Base-by-base conservation (phyloP, 2,797 vertebrate genomes). In the Rhinophrynus dorsalis region DNA sequence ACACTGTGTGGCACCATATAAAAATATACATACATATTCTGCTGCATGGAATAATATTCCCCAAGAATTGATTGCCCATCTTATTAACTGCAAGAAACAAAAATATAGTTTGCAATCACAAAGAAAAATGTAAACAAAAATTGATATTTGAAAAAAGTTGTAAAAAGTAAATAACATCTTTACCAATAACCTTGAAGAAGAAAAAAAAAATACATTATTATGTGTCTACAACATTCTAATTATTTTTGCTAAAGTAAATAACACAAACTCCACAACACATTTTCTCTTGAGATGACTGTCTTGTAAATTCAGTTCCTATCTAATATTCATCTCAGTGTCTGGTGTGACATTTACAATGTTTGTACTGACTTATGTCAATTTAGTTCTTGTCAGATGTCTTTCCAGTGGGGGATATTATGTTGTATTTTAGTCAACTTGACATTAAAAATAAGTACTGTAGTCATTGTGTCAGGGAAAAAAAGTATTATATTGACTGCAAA, bases 331-430 rank as follows among this genome's bases (percentile, higher is more conserved):
- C 32, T 63, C 27, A 10, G 29, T 55, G 58, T 62, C 48, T 45
- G n/a, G 11, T 37, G 48, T 63, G 67, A 71, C 68, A 71, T 71
- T 71, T 64, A 64, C 59, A 63, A 57, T 56, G 59, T 48, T 55
- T 71, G 40, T 56, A 50, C 32, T 64, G 59, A 71, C 59, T 63
- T 63, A 71, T 71, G 68, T 71, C 68, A 71, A 57, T 71, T 71
- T 38, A 35, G 30, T 57, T 56, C 51, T 44, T 38, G 68, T 64
- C 68, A 71, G 57, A 45, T 56, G 59, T 45, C 50, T 63, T 71
- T 54, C 27, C 42, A 23, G 26, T 48, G 32, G 59, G 50, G 60
- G 23, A 64, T 38, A 50, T 47, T 48, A 15, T 32, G 51, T 38
- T 56, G 68, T 64, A 71, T 57, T 71, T 71, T 35, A 63, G 42